Evolutionary conservation across 2,888 invertebrate genomes (phyloP), one percentile per base, ranked within the genome.

Genomic region (Corbicula japonica): DNA sequence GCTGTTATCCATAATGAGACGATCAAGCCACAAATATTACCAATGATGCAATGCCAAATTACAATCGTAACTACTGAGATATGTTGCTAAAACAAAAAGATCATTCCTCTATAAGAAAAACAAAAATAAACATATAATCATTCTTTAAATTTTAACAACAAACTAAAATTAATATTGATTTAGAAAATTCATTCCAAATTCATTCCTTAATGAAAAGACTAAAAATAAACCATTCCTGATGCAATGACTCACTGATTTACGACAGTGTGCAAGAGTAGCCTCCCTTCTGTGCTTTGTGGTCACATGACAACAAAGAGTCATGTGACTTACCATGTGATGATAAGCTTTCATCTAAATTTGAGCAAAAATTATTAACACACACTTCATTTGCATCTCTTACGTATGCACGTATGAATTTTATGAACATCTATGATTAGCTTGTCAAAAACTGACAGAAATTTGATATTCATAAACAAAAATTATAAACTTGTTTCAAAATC

Each of bases 181-280:
- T 32, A 10, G 48, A 41, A 65, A 63, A 8, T 50, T 41, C 68
- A 68, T 68, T 68, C 56, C 54, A 41, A 32, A 10, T 41, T 41
- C 10, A 41, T 15, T 41, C 10, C 15, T 41, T 41, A 41, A 41
- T n/a, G 23, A 65, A 35, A 34, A 18, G 5, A 61, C 35, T 69
- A 58, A 56, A 32, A 15, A 69, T 35, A 44, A 2, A 18, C 30
- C 46, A 61, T 61, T 61, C 44, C 32, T 61, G n/a, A 41, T 15
- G 8, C 28, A 26, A 44, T 2, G 35, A 44, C 58, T 69, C 69
- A 58, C 58, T 23, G 41, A 58, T 56, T 72, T 41, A 76, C 63
- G 80, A 80, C 46, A 80, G 35, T 41, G 56, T 73, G 62, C 80
- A 80, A 69, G 80, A 80, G 68, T 73, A 80, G 34, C 52, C 73